Base-by-base conservation (phyloP, 2,797 vertebrate species). In the Allobates femoralis region DNA sequence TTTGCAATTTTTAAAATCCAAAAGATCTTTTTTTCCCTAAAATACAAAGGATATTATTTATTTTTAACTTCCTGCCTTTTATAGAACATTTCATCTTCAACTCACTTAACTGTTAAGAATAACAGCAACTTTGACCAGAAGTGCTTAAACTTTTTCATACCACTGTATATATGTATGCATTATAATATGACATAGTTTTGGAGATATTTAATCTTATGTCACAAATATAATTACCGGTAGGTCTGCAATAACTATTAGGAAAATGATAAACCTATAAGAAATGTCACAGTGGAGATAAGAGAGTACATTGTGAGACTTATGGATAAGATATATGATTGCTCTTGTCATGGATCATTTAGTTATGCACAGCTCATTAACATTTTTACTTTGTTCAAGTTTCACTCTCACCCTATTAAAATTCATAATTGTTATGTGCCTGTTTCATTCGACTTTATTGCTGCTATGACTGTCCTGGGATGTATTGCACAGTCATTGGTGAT, bases 351-450 rank as follows among this genome's bases (percentile, higher is more conserved):
- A 51, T 74, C 77, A 86, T 86, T 81, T 73, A 81, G 32, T 79
- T 74, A 19, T 69, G 55, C 66, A 81, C 67, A 73, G 84, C 26
- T 86, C 84, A 80, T 86, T 86, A 86, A 86, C 78, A 86, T 73
- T 74, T 78, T 80, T 80, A 74, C 53, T 58, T 58, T 86, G 51
- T 80, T 86, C 53, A 74, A 62, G 37, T 74, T 79, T 86, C 77
- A 73, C 66, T 81, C 75, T 80, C 66, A 79, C 26, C 58, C 66
- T 81, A 81, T 86, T 81, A 74, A 67, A 56, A 86, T 86, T 62
- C 67, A 86, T 86, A 86, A 80, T 81, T 85, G 84, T 85, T 60
- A 74, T 79, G 53, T 18, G 74, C 83, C 66, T 64, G 41, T 78
- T 78, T 79, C 46, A 69, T 53, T 85, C 69, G 32, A 66, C 60